A percentile compares a stretch with the other conserved stretches of the same genome.
Conservation (phyloP, 1,140 invertebrate genomes). For the Lerema accius region DNA sequence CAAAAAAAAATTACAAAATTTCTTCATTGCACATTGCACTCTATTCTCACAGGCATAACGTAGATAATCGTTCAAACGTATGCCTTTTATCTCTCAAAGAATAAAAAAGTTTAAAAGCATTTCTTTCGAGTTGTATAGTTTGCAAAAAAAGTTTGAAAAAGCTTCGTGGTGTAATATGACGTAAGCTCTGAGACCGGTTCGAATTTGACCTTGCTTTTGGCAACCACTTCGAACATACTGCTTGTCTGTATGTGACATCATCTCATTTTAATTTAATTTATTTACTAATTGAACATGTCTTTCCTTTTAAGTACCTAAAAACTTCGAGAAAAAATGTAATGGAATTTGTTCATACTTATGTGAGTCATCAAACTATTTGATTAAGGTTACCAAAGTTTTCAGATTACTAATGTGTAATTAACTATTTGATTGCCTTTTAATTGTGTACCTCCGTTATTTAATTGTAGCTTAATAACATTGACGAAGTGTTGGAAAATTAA, state of each 20-base stretch:
- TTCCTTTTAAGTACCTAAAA: not conserved
- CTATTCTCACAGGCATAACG: not conserved
- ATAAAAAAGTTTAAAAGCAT: constrained; percentile 41
- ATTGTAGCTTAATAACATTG: too few relatives aligned
- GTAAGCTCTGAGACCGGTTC: constrained; percentile 43
- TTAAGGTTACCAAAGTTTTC: too few relatives aligned
- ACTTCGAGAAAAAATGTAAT: too few relatives aligned
- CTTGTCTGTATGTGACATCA: constrained; percentile 35
- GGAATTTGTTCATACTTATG: too few relatives aligned
- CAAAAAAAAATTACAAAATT: not conserved
- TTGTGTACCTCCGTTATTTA: too few relatives aligned
- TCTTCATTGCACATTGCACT: not conserved
- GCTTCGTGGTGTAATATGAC: constrained; percentile 42
- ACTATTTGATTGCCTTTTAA: too few relatives aligned
- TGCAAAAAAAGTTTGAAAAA: constrained; percentile 43
- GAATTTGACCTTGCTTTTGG: constrained; percentile 43
- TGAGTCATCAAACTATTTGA: too few relatives aligned
- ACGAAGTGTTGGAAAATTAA: too few relatives aligned
- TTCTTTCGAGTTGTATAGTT: constrained; percentile 45
- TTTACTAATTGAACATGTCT: not conserved
- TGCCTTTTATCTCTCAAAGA: constrained; percentile 1
- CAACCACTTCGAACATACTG: constrained; percentile 25
- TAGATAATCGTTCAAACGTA: not conserved
- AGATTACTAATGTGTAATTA: too few relatives aligned
- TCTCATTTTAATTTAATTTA: constrained; percentile 3